These are phyloP conservation scores for Coccyzus lansbergi DNA, from an alignment of 2,797 vertebrate genomes.

Conservation along the genomic window DNA sequence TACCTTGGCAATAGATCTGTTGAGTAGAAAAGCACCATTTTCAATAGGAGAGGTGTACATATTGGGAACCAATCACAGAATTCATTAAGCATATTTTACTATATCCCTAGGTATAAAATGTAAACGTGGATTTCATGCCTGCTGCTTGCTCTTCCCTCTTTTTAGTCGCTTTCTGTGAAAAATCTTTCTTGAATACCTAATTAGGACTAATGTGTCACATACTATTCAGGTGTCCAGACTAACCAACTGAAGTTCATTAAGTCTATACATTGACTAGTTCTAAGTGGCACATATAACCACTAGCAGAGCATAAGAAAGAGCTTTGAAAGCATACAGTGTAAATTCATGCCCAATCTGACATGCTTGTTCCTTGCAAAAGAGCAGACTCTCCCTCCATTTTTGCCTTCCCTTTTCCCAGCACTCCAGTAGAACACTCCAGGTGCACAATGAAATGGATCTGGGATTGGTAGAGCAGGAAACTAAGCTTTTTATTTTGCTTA, in stretches of 20 bases:
- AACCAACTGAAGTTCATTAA: background rate
- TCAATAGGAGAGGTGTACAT: background rate
- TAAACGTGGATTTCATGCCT: background rate
- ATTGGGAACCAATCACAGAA: background rate
- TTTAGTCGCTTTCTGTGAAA: background rate
- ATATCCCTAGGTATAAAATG: background rate
- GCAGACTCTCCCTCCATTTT: background rate
- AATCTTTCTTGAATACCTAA: background rate
- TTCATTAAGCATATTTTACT: background rate
- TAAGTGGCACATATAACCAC: background rate
- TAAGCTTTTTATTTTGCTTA: background rate
- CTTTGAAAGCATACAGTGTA: background rate
- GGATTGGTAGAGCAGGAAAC: background rate
- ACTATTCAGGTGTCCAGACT: background rate
- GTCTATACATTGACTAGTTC: background rate
- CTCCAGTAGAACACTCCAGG: background rate
- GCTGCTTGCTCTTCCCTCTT: background rate
- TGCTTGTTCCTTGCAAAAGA: background rate
- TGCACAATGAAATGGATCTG: background rate
- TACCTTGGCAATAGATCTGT: slow-evolving; percentile 23
- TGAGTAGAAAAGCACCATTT: slow-evolving; percentile 1
- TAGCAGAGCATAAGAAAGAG: background rate
- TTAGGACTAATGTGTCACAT: background rate
- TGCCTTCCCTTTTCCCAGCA: background rate
- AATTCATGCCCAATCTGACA: background rate